Base-by-base conservation (phyloP, 2,797 vertebrate species). In the Myripristis murdjan region DNA sequence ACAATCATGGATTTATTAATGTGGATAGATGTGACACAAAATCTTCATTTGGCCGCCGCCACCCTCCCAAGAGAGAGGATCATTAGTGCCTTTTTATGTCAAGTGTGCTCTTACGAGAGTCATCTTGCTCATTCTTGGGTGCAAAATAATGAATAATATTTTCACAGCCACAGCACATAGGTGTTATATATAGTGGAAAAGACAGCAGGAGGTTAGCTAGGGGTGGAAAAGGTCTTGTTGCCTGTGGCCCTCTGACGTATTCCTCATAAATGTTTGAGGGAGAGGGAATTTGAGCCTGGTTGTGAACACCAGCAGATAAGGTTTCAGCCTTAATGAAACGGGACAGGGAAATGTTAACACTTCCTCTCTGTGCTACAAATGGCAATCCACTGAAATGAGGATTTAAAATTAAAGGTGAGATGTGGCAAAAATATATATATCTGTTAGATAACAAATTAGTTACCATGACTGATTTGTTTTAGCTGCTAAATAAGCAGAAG, bases 11-110 rank as follows among this genome's bases (percentile, higher is more conserved):
- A 75, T 75, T 70, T 73, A 79, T 77, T 63, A 75, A 79, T 83
- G 78, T 77, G 72, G 60, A 84, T 65, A 75, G 64, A 86, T 64
- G 63, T 81, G 82, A 84, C 77, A 82, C 64, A 59, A 85, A 64
- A 71, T 84, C 26, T 24, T 52, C 74, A 75, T 69, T 85, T 78
- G 85, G 79, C 81, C 75, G 60, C 22, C 31, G 39, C 63, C 44
- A 56, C 26, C 48, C 37, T 76, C 76, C 54, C 5, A 8, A 55
- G 67, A 70, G 37, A 66, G 48, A 53, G n/a, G 74, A 76, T 88
- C 77, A 86, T 84, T 77, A 84, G 75, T 66, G 59, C 24, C 55
- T 87, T n/a, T 83, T 82, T 55, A 77, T 73, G 26, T 73, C 79
- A 84, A 80, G 56, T 59, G 67, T 56, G 54, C 63, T 54, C 70